Percentiles rank a stretch among this genome's conserved stretches.
Conservation (phyloP, 2,797 vertebrate species). For the Paedocypris micromegethes region DNA sequence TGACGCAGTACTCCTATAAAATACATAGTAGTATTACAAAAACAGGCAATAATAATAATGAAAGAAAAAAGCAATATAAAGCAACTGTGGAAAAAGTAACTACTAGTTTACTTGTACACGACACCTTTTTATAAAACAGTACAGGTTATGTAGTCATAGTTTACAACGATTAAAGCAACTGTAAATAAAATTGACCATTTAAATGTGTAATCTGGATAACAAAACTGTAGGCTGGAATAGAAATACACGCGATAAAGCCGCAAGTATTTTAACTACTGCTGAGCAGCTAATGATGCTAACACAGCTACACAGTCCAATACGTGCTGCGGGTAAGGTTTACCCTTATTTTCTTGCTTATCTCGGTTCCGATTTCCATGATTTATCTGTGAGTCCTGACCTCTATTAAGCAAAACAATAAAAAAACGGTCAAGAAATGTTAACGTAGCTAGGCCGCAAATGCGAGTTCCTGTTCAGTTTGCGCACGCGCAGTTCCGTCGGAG, state of each 20-base stretch:
- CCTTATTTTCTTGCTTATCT: constrained; percentile 78
- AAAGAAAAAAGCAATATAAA: background rate
- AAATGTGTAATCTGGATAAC: too few species aligned
- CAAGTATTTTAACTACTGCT: too few species aligned
- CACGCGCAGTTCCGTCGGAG: constrained; percentile 1
- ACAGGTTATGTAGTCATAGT: too few species aligned
- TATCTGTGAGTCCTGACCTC: background rate
- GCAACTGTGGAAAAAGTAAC: background rate
- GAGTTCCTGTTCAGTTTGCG: background rate
- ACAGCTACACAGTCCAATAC: constrained; percentile 17
- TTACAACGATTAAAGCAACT: too few species aligned
- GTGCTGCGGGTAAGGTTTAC: constrained; percentile 46
- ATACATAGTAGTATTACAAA: too few species aligned
- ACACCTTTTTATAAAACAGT: too few species aligned
- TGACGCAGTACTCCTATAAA: too few species aligned
- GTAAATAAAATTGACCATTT: too few species aligned
- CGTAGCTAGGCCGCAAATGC: constrained; percentile 3
- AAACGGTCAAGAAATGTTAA: constrained; percentile 2
- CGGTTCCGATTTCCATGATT: constrained; percentile 73
- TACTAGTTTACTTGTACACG: too few species aligned
- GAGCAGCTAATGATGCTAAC: constrained; percentile 36
- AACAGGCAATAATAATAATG: background rate
- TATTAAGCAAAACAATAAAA: background rate
- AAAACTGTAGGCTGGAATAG: too few species aligned
- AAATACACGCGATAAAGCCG: too few species aligned